Percentiles rank a stretch among this genome's conserved stretches.
Evolutionary conservation across 2,797 vertebrate species (phyloP).

Genomic region (Hirundo rustica): DNA sequence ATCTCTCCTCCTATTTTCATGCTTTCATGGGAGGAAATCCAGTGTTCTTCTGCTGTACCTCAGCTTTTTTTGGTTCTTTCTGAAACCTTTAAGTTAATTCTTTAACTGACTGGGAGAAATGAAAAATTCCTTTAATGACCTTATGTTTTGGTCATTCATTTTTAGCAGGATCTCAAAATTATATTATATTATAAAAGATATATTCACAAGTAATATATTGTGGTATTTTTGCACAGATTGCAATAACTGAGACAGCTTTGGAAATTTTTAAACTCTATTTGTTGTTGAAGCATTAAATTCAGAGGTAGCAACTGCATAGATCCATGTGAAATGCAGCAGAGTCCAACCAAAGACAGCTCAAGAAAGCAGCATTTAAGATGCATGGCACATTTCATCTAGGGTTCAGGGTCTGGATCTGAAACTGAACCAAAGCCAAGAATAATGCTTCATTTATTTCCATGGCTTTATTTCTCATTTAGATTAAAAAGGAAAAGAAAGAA

Average conservation of each 20-base stretch:
- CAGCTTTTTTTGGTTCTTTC: background rate
- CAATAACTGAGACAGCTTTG: background rate
- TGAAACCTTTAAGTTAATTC: background rate
- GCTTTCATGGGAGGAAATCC: background rate
- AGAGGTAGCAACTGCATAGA: background rate
- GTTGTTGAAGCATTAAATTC: background rate
- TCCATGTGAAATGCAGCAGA: background rate
- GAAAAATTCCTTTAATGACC: background rate
- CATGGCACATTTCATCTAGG: background rate
- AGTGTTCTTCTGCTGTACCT: background rate
- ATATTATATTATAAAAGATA: background rate
- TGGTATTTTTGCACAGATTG: background rate
- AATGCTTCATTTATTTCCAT: slow-evolving; percentile 18
- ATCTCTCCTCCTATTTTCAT: background rate
- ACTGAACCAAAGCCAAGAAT: slow-evolving; percentile 17
- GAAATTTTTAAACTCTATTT: background rate
- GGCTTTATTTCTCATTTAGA: slow-evolving; percentile 19
- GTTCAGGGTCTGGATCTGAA: background rate
- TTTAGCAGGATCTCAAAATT: background rate
- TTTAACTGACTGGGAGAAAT: background rate
- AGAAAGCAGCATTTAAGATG: background rate
- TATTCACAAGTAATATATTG: background rate
- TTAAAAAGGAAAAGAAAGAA: slow-evolving; percentile 27
- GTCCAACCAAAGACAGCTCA: background rate
- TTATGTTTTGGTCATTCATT: background rate